These are phyloP conservation scores for Phacellophora camtschatica DNA, from an alignment of 30 jellyfish, hydroid and myxozoan genomes.

Conservation along the genomic window DNA sequence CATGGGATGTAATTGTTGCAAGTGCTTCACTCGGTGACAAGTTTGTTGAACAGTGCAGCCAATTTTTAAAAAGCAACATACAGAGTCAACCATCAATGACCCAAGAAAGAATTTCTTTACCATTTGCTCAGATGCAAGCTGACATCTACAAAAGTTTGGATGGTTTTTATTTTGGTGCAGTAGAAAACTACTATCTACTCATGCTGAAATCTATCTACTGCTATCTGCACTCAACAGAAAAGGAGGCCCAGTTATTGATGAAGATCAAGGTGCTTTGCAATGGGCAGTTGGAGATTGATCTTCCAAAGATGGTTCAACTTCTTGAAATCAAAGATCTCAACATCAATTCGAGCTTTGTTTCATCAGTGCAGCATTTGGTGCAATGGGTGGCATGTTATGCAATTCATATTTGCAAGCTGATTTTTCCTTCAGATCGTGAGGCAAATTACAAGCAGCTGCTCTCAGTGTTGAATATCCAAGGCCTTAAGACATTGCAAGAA, in stretches of 20 bases:
- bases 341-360: background rate
- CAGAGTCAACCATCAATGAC: conserved; percentile 40
- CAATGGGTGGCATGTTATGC: conserved; percentile 79
- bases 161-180: conserved; percentile 53
- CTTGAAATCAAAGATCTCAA: conserved; percentile 57
- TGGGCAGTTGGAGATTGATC: conserved; percentile 51
- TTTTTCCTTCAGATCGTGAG: conserved; percentile 12
- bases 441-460: conserved; percentile 35
- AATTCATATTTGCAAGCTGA: conserved; percentile 53
- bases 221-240: conserved; percentile 49
- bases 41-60: conserved; percentile 61
- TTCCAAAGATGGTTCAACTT: conserved; percentile 37
- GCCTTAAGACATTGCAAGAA: conserved; percentile 61
- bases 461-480: conserved; percentile 13
- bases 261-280: conserved; percentile 42
- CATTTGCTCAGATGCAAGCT: conserved; percentile 34
- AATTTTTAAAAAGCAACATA: background rate
- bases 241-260: conserved; percentile 33
- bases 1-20: conserved; percentile 68
- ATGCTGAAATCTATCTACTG: conserved; percentile 40
- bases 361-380: conserved; percentile 46
- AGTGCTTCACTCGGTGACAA: conserved; percentile 42
- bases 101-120: conserved; percentile 19
- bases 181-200: conserved; percentile 35
- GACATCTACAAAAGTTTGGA: conserved; percentile 30